A percentile compares a stretch with the other conserved stretches of the same genome.
These are phyloP conservation scores for Erpobdella octoculata DNA, from an alignment of 2,888 invertebrate genomes.

Conservation along the genomic window DNA sequence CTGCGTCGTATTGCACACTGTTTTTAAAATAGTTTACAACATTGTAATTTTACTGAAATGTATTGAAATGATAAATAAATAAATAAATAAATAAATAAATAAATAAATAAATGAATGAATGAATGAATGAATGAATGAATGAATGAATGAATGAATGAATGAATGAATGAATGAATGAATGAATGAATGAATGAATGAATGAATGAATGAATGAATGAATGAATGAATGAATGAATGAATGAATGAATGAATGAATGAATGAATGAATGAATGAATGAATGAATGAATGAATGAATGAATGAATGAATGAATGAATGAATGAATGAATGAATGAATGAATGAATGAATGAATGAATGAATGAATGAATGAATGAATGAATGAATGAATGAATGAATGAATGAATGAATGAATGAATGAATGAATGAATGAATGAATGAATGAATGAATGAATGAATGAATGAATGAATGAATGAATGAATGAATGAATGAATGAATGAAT, in stretches of 20 bases:
- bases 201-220: neutral
- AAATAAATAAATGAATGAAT: too few relatives aligned
- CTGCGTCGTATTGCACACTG: too few relatives aligned
- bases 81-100: too few relatives aligned
- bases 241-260: neutral
- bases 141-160: neutral
- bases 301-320: neutral
- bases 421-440: too few relatives aligned
- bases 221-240: neutral
- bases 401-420: too few relatives aligned
- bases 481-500: too few relatives aligned
- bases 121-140: neutral
- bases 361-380: neutral
- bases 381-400: neutral
- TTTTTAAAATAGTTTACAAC: too few relatives aligned
- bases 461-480: too few relatives aligned
- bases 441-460: too few relatives aligned
- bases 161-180: neutral
- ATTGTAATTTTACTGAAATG: too few relatives aligned
- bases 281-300: neutral
- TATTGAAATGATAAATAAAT: too few relatives aligned
- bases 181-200: neutral
- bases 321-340: conserved; percentile 1
- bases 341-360: neutral
- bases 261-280: neutral